These are phyloP conservation scores for Baryphthengus martii DNA, from an alignment of 2,113 vertebrate genomes.

Conservation along the genomic window DNA sequence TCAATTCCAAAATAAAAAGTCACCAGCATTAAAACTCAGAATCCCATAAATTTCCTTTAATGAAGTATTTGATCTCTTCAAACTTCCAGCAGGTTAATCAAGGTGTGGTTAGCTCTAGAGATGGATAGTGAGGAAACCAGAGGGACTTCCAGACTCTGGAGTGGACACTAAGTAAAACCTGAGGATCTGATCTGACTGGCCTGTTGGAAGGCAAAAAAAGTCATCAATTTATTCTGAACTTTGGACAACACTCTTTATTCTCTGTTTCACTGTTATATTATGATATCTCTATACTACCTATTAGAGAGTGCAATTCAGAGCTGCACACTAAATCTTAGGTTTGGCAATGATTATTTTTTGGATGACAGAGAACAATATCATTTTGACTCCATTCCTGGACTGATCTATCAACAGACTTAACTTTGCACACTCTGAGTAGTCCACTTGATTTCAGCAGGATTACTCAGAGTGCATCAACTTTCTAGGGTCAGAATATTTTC, in stretches of 20 bases:
- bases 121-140: not conserved
- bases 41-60: not conserved
- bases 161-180: not conserved
- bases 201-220: not conserved
- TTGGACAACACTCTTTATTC: not conserved
- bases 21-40: not conserved
- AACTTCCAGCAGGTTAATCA: not conserved
- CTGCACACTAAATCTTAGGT: not conserved
- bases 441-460: not conserved
- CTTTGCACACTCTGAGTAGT: not conserved
- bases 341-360: not conserved
- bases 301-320: not conserved
- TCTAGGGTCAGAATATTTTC: not conserved
- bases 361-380: not conserved
- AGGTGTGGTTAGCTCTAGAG: not conserved
- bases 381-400: not conserved
- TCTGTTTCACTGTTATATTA: not conserved
- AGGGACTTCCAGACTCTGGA: not conserved
- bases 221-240: not conserved
- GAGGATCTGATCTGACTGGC: not conserved
- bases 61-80: not conserved
- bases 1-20: not conserved
- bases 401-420: not conserved
- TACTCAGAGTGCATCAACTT: not conserved
- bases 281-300: not conserved